A percentile compares a stretch with the other conserved stretches of the same genome.
These are phyloP conservation scores for Drosophila ficusphila DNA, from an alignment of 1,140 invertebrate species.

Conservation along the genomic window DNA sequence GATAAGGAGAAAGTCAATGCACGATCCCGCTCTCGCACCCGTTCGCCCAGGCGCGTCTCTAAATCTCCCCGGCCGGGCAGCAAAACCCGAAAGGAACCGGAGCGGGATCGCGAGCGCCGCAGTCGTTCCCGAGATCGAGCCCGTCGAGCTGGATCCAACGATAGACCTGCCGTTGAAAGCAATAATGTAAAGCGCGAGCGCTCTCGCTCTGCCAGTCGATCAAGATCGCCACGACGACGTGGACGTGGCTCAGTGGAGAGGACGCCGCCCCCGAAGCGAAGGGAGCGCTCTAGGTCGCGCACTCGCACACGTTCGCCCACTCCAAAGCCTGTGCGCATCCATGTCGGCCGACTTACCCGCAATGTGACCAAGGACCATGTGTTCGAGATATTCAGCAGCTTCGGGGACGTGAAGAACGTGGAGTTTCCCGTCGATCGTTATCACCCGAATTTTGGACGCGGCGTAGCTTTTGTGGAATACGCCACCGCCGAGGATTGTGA, in stretches of 20 bases:
- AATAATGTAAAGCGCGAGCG: conserved; percentile 69
- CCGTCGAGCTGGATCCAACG: conserved; percentile 48
- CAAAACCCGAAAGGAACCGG: conserved; percentile 68
- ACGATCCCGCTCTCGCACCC: conserved; percentile 49
- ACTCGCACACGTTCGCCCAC: conserved; percentile 92
- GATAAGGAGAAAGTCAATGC: conserved; percentile 59
- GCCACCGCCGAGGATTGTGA: conserved; percentile 97
- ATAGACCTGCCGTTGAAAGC: conserved; percentile 36
- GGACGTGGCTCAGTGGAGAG: conserved; percentile 73
- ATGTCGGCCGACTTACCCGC: conserved; percentile 95
- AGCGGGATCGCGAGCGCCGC: conserved; percentile 57
- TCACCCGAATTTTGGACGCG: conserved; percentile 93
- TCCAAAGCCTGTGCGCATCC: conserved; percentile 94
- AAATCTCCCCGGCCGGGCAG: conserved; percentile 68
- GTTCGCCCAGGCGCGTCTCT: conserved; percentile 85
- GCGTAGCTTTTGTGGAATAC: conserved; percentile 98
- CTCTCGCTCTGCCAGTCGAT: conserved; percentile 66
- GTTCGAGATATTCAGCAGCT: conserved; percentile 96
- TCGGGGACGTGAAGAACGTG: conserved; percentile 95
- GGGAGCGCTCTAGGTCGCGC: conserved; percentile 87
- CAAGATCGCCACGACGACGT: conserved; percentile 71
- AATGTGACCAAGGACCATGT: conserved; percentile 98
- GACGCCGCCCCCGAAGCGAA: conserved; percentile 65
- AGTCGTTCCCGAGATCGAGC: conserved; percentile 55
- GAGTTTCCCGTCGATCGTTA: conserved; percentile 95